A percentile compares a stretch with the other conserved stretches of the same genome.
Conservation (phyloP, 2,888 invertebrate species). For the Diaphora mendica region DNA sequence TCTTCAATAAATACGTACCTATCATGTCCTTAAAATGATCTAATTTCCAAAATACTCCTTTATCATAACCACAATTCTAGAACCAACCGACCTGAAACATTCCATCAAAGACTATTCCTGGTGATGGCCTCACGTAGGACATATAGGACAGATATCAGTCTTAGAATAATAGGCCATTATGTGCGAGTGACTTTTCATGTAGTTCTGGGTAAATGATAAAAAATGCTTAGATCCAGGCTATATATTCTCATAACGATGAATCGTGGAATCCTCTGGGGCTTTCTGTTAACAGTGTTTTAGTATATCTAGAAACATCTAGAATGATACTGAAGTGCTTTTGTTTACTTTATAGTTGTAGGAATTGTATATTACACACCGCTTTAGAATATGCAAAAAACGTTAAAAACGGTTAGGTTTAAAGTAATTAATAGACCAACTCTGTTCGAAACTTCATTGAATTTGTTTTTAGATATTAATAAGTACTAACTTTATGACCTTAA, state of each 20-base stretch:
- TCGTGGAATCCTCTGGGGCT: not conserved
- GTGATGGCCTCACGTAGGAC: not conserved
- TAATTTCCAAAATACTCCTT: not conserved
- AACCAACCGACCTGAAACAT: not conserved
- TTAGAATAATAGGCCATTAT: conserved; percentile 31
- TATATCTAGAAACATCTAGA: not conserved
- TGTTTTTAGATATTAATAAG: too few species aligned
- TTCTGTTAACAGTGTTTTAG: not conserved
- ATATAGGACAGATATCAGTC: conserved; percentile 9
- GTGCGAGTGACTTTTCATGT: conserved; percentile 61
- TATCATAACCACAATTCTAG: not conserved
- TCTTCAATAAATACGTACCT: too few species aligned
- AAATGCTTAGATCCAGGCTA: conserved; percentile 48
- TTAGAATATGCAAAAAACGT: too few species aligned
- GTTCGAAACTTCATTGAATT: too few species aligned
- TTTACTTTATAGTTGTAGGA: not conserved
- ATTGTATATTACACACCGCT: not conserved
- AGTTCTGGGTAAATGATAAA: conserved; percentile 55
- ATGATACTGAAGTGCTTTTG: not conserved
- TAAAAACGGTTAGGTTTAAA: too few species aligned
- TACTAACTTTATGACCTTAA: too few species aligned
- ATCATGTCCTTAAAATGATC: not conserved
- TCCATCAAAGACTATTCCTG: not conserved
- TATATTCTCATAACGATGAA: conserved; percentile 47
- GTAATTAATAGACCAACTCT: too few species aligned